Evolutionary conservation across 2,113 vertebrate genomes (phyloP), one percentile per base, ranked within the genome.

Genomic region (Thermophis baileyi): DNA sequence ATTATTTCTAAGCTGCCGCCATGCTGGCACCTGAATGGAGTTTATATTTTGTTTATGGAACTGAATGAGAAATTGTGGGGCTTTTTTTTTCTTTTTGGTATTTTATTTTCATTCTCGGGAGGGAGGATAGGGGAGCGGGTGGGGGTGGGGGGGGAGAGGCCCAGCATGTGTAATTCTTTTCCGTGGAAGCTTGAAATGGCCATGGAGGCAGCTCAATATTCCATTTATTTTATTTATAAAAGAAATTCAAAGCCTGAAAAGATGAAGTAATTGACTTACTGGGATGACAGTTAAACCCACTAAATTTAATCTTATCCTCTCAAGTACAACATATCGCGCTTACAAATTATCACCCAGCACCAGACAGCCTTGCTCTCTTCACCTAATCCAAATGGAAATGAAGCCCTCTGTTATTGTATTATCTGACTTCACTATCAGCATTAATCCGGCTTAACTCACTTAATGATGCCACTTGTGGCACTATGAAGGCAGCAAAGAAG

Each of bases 381-480:
- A 97, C 98, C 98, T 98, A 98, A 99, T 99, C 98, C 98, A 97
- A 98, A 98, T 98, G 98, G 98, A 98, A 98, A 98, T 97, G 98
- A 98, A 97, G 97, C 97, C 97, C 98, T 98, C 97, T 98, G 98
- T 98, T 98, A 98, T 98, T 98, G 98, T 97, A 98, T 98, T 99
- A 99, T 99, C 99, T 99, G 98, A 98, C 98, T 98, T 98, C 98
- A 97, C 98, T 98, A 99, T 99, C 98, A 98, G 98, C 98, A 98
- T 98, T 99, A 99, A 99, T 99, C 99, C 99, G 98, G 98, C 98
- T 99, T 99, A 99, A 98, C 99, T 98, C 98, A 98, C 98, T 99
- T 99, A 99, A 99, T 99, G 99, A 99, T 99, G 98, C 99, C 99
- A 99, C 99, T 99, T 99, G 99, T 99, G 99, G 98, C 98, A 97